phyloP scores from a whole-genome alignment of 2,797 vertebrate species.

The Podarcis lilfordi region DNA sequence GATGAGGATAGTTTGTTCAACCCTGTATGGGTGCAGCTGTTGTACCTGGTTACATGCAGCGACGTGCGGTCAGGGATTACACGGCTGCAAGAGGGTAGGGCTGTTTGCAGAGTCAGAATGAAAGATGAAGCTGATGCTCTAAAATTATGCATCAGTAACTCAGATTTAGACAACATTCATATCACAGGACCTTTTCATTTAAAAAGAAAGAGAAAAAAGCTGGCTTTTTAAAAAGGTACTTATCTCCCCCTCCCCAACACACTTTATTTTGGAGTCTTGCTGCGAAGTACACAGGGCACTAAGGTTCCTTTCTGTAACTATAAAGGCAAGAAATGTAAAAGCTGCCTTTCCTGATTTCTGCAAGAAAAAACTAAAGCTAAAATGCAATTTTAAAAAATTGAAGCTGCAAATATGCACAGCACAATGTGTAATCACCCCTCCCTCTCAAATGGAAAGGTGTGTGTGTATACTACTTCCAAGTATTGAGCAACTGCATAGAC shows the following conservation, averaged over 20 bases:
- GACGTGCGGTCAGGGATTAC: constrained; percentile 1
- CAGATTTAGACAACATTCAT: background rate
- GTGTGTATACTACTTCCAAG: background rate
- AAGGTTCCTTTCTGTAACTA: background rate
- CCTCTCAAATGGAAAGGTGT: background rate
- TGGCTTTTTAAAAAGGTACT: background rate
- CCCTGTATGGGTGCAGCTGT: background rate
- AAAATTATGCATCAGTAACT: background rate
- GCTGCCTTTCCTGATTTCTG: background rate
- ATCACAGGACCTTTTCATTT: background rate
- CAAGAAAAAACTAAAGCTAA: background rate
- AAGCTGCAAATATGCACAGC: background rate
- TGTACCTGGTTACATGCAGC: background rate
- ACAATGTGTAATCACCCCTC: background rate
- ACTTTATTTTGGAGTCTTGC: background rate
- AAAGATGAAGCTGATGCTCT: background rate
- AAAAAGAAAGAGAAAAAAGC: background rate
- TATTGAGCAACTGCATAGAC: background rate
- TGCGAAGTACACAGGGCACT: background rate
- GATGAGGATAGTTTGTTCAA: constrained; percentile 1
- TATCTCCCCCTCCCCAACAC: background rate
- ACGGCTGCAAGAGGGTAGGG: background rate
- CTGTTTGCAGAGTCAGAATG: background rate
- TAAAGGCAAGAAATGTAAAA: background rate
- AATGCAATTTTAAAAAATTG: background rate